A percentile compares a stretch with the other conserved stretches of the same genome.
These are phyloP conservation scores for Hemicordylus capensis DNA, from an alignment of 2,113 vertebrate species.

Conservation along the genomic window DNA sequence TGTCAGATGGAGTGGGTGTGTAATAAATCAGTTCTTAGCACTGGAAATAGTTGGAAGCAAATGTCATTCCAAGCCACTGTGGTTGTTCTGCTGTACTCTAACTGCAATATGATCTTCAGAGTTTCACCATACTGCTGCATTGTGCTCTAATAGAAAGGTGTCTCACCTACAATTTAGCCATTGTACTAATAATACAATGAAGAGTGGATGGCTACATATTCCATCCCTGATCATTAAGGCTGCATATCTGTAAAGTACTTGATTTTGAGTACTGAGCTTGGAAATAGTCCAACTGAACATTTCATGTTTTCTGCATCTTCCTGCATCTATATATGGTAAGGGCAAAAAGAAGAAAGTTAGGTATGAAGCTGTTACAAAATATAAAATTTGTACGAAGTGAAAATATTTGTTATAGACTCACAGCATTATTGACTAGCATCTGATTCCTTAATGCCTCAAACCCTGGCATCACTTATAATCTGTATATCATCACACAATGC, in stretches of 20 bases:
- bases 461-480: no score
- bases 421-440: no score
- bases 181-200: conserved; percentile 16
- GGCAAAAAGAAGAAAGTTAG: no score
- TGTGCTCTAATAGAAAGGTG: conserved; percentile 16
- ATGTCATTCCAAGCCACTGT: conserved; percentile 22
- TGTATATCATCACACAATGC: no score
- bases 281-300: not conserved
- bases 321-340: no score
- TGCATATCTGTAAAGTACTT: not conserved
- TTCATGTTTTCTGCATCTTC: not conserved
- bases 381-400: not conserved
- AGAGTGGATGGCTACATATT: not conserved
- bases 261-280: not conserved
- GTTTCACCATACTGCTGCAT: not conserved
- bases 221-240: not conserved
- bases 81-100: conserved; percentile 5
- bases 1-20: conserved; percentile 26
- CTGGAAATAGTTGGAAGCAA: conserved; percentile 28
- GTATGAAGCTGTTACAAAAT: not conserved
- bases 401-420: no score
- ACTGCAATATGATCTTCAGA: conserved; percentile 31
- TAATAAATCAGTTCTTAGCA: conserved; percentile 35
- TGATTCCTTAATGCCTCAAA: no score
- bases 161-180: conserved; percentile 16